Base-by-base conservation (phyloP, 2,797 vertebrate species). In the Notoglanidium macrostoma region DNA sequence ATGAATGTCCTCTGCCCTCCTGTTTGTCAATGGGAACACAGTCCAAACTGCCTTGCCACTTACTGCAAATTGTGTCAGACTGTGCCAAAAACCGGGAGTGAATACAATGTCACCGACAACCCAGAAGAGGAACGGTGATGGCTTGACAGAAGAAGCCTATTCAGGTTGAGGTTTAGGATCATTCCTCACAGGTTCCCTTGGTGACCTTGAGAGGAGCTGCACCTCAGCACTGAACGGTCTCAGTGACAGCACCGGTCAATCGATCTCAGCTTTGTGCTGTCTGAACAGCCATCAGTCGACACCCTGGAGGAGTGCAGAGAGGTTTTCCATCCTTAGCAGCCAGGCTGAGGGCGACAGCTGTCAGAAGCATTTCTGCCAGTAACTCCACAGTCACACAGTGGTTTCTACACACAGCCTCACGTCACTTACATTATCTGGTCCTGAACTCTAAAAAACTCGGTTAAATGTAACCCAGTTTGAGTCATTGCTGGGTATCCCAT, bases 161-260 rank as follows among this genome's bases (percentile, higher is more conserved):
- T 76, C 61, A 85, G 23, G 49, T 82, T 59, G 57, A 84, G 85
- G 49, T 82, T 89, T 72, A n/a, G 79, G 77, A 85, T 79, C 59
- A 81, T 84, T 46, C 84, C 51, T 89, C 59, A 86, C 29, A 65
- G 59, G 80, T 84, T 72, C 85, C 86, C 57, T 65, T 83, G 70
- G 68, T 88, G 90, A 90, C 88, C 87, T 85, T 79, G 83, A 90
- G 80, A 87, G 51, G n/a, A 86, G 84, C 85, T 73, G 85, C 86
- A 90, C 83, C 84, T 85, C 82, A 84, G 26, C 9, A 54, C 79
- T 84, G 86, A 61, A 89, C 63, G 21, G 86, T 68, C 80, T 74
- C 81, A 46, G 65, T 88, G 84, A 90, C 87, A 88, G 72, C 83
- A 68, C 77, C 1, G 80, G 89, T 87, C 88, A 88, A 86, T 83